Percentiles rank a stretch among this genome's conserved stretches.
Evolutionary conservation across 2,113 vertebrate species (phyloP).

Genomic region (Clupea harengus): DNA sequence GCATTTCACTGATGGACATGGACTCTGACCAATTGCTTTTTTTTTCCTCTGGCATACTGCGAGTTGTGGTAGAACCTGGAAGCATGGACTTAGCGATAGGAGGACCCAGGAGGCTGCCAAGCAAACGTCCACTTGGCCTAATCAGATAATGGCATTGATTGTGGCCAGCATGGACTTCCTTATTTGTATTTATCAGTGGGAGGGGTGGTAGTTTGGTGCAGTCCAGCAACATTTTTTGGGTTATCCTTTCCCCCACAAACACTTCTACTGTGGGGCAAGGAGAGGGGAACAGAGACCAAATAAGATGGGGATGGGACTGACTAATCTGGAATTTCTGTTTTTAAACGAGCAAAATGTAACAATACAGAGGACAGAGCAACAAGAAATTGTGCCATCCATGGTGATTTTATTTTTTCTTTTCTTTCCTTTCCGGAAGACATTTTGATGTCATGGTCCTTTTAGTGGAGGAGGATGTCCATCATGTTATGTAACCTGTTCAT

Average conservation of each 20-base stretch:
- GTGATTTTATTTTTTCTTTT: background rate
- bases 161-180: constrained; percentile 58
- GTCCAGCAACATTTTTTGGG: constrained; percentile 43
- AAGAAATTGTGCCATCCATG: constrained; percentile 44
- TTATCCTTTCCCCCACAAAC: constrained; percentile 34
- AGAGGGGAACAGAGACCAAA: constrained; percentile 61
- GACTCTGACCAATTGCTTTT: constrained; percentile 34
- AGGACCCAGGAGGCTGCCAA: constrained; percentile 46
- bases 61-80: constrained; percentile 48
- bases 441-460: constrained; percentile 58
- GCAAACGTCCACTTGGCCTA: constrained; percentile 54
- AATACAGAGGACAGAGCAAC: constrained; percentile 39
- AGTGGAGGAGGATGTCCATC: constrained; percentile 53
- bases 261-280: constrained; percentile 39
- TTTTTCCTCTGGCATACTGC: constrained; percentile 31
- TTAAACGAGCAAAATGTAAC: constrained; percentile 50
- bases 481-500: constrained; percentile 68
- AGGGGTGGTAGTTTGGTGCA: constrained; percentile 42
- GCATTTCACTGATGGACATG: constrained; percentile 84
- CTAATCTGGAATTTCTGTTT: constrained; percentile 46
- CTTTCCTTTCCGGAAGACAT: constrained; percentile 46
- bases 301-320: constrained; percentile 33
- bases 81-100: constrained; percentile 45
- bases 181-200: constrained; percentile 58
- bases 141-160: constrained; percentile 50